Percentiles rank a stretch among this genome's conserved stretches.
phyloP scores from a whole-genome alignment of 2,888 invertebrate genomes.

The Cataglyphis cursor region DNA sequence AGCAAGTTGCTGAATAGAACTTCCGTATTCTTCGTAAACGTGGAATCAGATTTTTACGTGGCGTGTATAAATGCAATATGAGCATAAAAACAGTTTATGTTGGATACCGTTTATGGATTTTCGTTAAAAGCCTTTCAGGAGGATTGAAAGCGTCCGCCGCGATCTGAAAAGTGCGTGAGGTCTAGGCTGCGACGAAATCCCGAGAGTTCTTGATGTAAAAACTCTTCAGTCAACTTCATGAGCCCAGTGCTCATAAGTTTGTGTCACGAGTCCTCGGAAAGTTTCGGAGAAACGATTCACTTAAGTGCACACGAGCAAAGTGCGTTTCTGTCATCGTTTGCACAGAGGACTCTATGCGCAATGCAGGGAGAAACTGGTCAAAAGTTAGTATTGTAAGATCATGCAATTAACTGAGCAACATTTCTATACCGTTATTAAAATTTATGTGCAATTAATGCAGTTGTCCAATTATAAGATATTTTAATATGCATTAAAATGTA shows the following conservation, averaged over 20 bases:
- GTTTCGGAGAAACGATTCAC: slow-evolving; percentile 75
- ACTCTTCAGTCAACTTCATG: slow-evolving; percentile 73
- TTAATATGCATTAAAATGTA: not conserved
- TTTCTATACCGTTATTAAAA: not conserved
- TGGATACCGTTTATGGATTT: slow-evolving; percentile 65
- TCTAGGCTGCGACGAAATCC: slow-evolving; percentile 66
- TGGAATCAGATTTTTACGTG: slow-evolving; percentile 3
- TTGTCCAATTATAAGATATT: not conserved
- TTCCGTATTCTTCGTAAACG: slow-evolving; percentile 15
- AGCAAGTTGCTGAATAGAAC: slow-evolving; percentile 5
- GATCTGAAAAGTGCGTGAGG: slow-evolving; percentile 61
- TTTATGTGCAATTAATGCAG: not conserved
- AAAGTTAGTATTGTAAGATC: slow-evolving; percentile 17
- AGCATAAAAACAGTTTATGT: slow-evolving; percentile 56
- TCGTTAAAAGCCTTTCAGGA: slow-evolving; percentile 64
- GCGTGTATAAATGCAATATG: slow-evolving; percentile 52
- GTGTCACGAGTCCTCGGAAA: slow-evolving; percentile 70
- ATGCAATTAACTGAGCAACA: slow-evolving; percentile 1
- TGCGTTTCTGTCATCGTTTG: slow-evolving; percentile 47
- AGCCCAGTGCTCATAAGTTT: slow-evolving; percentile 70
- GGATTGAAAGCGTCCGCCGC: slow-evolving; percentile 66
- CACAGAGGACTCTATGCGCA: slow-evolving; percentile 2
- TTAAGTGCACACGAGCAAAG: slow-evolving; percentile 60
- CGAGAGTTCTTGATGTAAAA: slow-evolving; percentile 75
- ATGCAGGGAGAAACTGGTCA: slow-evolving; percentile 26